A percentile compares a stretch with the other conserved stretches of the same genome.
Evolutionary conservation across 2,797 vertebrate genomes (phyloP).

Genomic region (Fistularia commersonii): DNA sequence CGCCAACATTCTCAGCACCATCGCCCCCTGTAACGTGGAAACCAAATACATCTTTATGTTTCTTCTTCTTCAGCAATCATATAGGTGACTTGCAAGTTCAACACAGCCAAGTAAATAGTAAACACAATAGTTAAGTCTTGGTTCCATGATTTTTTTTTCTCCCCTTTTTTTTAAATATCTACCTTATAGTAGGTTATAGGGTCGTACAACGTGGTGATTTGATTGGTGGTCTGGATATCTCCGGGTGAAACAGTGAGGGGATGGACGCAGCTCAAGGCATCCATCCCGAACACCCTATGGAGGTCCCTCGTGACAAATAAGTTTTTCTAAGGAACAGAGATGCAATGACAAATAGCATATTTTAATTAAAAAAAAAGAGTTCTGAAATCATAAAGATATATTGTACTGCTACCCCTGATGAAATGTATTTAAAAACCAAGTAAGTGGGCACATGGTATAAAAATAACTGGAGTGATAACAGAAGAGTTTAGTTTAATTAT

Average conservation of each 20-base stretch:
- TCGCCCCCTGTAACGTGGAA: conserved; percentile 63
- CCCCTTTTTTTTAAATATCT: too few relatives aligned
- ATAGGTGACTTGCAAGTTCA: too few relatives aligned
- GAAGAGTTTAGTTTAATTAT: too few relatives aligned
- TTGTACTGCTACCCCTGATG: neutral
- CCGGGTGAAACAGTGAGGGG: conserved; percentile 49
- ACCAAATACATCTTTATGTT: conserved; percentile 1
- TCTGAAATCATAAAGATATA: neutral
- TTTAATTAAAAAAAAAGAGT: neutral
- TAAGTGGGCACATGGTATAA: too few relatives aligned
- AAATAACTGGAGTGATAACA: too few relatives aligned
- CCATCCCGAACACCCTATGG: conserved; percentile 47
- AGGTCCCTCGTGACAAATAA: conserved; percentile 29
- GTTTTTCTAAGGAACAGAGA: conserved; percentile 52
- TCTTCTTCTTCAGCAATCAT: too few relatives aligned
- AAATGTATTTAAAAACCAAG: neutral
- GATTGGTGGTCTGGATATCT: conserved; percentile 28
- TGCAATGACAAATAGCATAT: neutral
- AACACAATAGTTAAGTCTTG: too few relatives aligned
- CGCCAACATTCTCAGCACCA: conserved; percentile 75
- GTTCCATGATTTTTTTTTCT: too few relatives aligned
- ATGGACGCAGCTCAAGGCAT: conserved; percentile 64
- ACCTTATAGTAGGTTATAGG: conserved; percentile 74
- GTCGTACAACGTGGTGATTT: conserved; percentile 64
- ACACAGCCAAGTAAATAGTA: too few relatives aligned